Conservation (phyloP, 2,113 vertebrate species). For the Gadus macrocephalus region DNA sequence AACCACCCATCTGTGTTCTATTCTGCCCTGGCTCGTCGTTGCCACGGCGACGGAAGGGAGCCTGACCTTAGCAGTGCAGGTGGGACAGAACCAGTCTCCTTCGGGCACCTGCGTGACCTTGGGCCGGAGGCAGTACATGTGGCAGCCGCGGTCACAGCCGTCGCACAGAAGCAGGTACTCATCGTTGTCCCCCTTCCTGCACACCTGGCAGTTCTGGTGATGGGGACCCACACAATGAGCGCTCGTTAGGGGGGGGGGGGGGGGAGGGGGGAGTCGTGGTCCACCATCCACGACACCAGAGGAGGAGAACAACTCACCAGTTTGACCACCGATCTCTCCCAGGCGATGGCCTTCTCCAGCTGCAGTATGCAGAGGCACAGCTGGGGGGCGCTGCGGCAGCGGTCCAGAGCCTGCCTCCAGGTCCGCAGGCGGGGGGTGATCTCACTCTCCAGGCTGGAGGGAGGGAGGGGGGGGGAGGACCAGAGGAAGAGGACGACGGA, state of each 20-base stretch:
- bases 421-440: conserved; percentile 86
- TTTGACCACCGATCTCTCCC: conserved; percentile 93
- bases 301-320: conserved; percentile 74
- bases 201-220: conserved; percentile 86
- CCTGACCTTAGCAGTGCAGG: conserved; percentile 80
- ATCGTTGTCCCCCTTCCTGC: conserved; percentile 91
- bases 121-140: conserved; percentile 94
- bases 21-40: neutral
- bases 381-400: conserved; percentile 87
- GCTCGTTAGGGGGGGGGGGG: no score
- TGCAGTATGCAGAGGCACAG: conserved; percentile 86
- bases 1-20: no score
- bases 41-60: neutral
- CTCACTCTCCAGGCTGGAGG: conserved; percentile 81
- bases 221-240: neutral
- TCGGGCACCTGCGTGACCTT: conserved; percentile 89
- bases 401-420: conserved; percentile 89
- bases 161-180: conserved; percentile 92
- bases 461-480: neutral
- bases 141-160: conserved; percentile 91
- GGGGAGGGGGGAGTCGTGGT: no score
- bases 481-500: neutral
- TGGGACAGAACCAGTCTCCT: conserved; percentile 94
- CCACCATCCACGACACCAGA: no score
- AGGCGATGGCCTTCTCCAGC: conserved; percentile 90